Conservation (phyloP, 2,888 invertebrate genomes). For the Diaphora mendica region DNA sequence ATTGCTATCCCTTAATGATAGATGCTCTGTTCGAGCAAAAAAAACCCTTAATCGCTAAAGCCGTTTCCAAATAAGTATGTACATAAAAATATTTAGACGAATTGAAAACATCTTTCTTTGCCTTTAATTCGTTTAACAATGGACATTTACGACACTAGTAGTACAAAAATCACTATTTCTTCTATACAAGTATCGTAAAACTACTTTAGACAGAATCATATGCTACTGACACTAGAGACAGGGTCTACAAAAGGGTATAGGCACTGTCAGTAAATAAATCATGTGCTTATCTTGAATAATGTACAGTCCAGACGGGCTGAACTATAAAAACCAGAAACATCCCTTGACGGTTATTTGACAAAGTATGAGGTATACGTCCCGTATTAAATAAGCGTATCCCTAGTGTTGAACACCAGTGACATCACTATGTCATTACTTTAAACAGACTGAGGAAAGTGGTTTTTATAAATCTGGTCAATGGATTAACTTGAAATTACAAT, state of each 20-base stretch:
- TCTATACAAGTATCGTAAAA: slow-evolving; percentile 3
- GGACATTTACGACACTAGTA: not conserved
- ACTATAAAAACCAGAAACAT: slow-evolving; percentile 2
- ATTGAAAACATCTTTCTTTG: not conserved
- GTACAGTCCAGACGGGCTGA: not conserved
- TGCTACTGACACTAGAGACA: not conserved
- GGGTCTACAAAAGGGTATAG: not conserved
- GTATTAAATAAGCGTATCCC: not conserved
- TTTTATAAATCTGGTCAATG: not conserved
- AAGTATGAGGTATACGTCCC: not conserved
- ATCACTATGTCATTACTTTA: not conserved
- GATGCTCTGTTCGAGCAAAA: too few relatives aligned
- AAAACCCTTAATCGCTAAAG: not conserved
- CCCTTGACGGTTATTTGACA: slow-evolving; percentile 4
- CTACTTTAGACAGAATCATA: not conserved
- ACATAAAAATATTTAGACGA: not conserved
- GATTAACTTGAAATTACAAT: too few relatives aligned
- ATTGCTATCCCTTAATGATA: too few relatives aligned
- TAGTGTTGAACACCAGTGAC: not conserved
- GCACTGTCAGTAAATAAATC: not conserved
- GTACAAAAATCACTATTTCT: not conserved
- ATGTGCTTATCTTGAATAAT: slow-evolving; percentile 6
- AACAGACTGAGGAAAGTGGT: not conserved
- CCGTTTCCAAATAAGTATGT: not conserved
- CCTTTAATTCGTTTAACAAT: not conserved